These are phyloP conservation scores for Ceriagrion tenellum DNA, from an alignment of 2,888 invertebrate genomes.

Conservation along the genomic window DNA sequence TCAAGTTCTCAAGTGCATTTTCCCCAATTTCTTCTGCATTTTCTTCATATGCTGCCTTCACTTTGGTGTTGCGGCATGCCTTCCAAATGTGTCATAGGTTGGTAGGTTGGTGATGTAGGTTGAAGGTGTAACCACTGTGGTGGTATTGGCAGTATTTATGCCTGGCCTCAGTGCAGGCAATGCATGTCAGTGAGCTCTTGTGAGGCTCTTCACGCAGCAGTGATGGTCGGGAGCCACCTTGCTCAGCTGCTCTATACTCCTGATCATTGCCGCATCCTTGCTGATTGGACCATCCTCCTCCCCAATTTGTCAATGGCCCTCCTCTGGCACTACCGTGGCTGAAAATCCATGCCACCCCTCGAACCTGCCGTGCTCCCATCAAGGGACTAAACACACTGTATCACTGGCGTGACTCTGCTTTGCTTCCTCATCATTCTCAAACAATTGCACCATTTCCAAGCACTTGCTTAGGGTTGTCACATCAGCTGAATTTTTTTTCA, in stretches of 20 bases:
- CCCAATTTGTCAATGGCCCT: not conserved
- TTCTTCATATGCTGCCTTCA: not conserved
- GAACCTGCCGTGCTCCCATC: not conserved
- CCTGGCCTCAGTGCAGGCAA: not conserved
- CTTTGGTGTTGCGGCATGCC: not conserved
- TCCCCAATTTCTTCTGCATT: not conserved
- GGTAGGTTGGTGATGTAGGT: not conserved
- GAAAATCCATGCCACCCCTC: not conserved
- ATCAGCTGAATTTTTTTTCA: not conserved
- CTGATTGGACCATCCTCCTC: not conserved
- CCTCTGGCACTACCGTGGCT: not conserved
- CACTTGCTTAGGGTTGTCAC: constrained; percentile 3
- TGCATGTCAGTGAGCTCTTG: not conserved
- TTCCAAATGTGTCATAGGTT: not conserved
- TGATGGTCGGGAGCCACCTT: not conserved
- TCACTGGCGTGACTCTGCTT: not conserved
- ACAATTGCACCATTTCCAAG: constrained; percentile 3
- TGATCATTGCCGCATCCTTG: not conserved
- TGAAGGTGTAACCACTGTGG: not conserved
- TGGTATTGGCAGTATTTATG: not conserved
- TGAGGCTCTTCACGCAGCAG: not conserved
- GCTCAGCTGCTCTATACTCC: not conserved
- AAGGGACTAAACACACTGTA: not conserved
- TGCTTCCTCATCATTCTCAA: not conserved
- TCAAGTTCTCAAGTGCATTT: not conserved